A percentile compares a stretch with the other conserved stretches of the same genome.
These are phyloP conservation scores for Sturmia bella DNA, from an alignment of 2,888 invertebrate species.

Conservation along the genomic window DNA sequence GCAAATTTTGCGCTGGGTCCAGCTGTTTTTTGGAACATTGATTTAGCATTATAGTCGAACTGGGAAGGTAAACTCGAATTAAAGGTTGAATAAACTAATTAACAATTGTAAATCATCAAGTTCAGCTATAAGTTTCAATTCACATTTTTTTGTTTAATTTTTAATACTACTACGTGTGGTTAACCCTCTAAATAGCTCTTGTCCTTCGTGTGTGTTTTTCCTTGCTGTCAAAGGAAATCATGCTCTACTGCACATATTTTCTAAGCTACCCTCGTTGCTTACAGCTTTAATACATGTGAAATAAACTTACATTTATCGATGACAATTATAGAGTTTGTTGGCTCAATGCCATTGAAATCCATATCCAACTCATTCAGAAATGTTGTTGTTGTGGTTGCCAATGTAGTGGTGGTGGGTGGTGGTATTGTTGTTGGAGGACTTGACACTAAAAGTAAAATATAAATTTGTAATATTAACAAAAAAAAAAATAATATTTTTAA, in stretches of 20 bases:
- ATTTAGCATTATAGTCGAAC: too few species aligned
- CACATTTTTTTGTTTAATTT: too few species aligned
- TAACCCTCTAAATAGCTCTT: too few species aligned
- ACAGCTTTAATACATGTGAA: slow-evolving; percentile 30
- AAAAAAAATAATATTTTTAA: not conserved
- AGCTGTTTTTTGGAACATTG: too few species aligned
- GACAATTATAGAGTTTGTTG: slow-evolving; percentile 85
- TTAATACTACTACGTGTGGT: too few species aligned
- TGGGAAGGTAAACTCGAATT: too few species aligned
- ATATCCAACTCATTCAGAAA: slow-evolving; percentile 75
- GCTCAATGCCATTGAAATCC: slow-evolving; percentile 85
- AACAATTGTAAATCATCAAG: too few species aligned
- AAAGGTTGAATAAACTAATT: too few species aligned
- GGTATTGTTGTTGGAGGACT: slow-evolving; percentile 91
- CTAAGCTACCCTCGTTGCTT: not conserved
- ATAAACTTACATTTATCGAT: slow-evolving; percentile 83
- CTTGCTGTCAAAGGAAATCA: too few species aligned
- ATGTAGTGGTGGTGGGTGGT: slow-evolving; percentile 84
- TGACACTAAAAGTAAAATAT: slow-evolving; percentile 84
- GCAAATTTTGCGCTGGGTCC: too few species aligned
- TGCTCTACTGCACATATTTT: not conserved
- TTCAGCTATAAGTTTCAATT: too few species aligned
- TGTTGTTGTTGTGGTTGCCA: slow-evolving; percentile 75
- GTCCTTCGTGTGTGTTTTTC: too few species aligned
- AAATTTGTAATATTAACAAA: not conserved